These are phyloP conservation scores for Vannuccia rotundouncinata DNA, from an alignment of 2,888 invertebrate species.

Conservation along the genomic window DNA sequence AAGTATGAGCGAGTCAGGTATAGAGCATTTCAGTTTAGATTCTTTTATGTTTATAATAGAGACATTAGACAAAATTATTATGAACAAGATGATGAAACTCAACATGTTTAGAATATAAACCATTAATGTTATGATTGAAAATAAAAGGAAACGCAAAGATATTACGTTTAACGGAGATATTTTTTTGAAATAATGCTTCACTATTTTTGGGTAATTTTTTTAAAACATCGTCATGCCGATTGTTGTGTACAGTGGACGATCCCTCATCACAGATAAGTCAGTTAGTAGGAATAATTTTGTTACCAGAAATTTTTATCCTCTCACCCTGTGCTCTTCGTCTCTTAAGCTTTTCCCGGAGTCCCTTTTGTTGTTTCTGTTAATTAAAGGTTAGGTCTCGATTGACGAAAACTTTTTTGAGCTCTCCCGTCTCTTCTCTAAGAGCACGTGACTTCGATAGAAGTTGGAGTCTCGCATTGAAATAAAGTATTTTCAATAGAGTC, in stretches of 20 bases:
- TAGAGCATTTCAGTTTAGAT: conserved; percentile 26
- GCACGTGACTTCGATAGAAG: conserved; percentile 23
- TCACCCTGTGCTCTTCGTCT: conserved; percentile 20
- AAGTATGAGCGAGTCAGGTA: conserved; percentile 26
- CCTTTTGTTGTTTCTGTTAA: background rate
- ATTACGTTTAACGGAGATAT: conserved; percentile 20
- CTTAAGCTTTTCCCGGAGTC: background rate
- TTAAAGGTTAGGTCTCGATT: conserved; percentile 11
- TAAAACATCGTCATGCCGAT: conserved; percentile 21
- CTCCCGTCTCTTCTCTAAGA: conserved; percentile 22
- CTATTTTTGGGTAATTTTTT: conserved; percentile 19
- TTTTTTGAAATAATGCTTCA: conserved; percentile 24
- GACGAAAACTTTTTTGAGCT: conserved; percentile 18
- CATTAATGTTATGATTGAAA: conserved; percentile 26
- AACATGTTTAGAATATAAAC: conserved; percentile 21
- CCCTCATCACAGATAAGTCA: conserved; percentile 26
- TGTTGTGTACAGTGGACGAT: conserved; percentile 24
- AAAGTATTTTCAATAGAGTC: conserved; percentile 20
- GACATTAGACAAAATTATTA: conserved; percentile 23
- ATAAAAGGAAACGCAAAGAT: conserved; percentile 23
- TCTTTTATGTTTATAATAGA: conserved; percentile 23
- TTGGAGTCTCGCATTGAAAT: conserved; percentile 22
- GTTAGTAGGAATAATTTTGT: conserved; percentile 26
- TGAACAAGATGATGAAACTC: conserved; percentile 21
- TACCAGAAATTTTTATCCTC: conserved; percentile 20